Evolutionary conservation across 2,888 invertebrate species (phyloP), one percentile per base, ranked within the genome.

Genomic region (Temnothorax ravouxi): DNA sequence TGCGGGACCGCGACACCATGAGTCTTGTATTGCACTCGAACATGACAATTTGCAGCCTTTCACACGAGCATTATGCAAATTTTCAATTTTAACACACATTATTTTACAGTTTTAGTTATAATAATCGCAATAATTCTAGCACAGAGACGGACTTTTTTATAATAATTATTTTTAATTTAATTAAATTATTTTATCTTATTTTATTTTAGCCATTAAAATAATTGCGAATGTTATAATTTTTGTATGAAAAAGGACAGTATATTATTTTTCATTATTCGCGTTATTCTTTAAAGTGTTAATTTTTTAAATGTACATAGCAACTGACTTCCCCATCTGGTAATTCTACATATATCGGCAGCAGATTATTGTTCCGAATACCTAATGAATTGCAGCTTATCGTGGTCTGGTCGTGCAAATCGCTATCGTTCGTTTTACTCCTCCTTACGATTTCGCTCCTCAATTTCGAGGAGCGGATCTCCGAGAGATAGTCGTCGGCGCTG

Each of bases 101-200:
- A 38, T 41, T 64, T 29, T 47, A 1, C 5, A 13, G 4, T 56
- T 44, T 38, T 34, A 38, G 9, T 38, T 21, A 41, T 15, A 18
- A 50, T 44, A 77, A 67, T 56, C 56, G 15, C 15, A 34, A 47
- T 18, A 59, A 71, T 61, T 1, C 5, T 8, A 0, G 8, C 11
- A 18, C 9, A 38, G 25, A 52, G 47, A 21, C 3, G 34, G 11
- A 15, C 8, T 47, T 41, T 80, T 71, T 4, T 38, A 18, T 47
- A 21, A 79, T 47, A 56, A 67, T 66, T 54, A 25, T 1, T 34
- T 34, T 34, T 34, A 34, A 38, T 75, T 34, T 13, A 21, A 64
- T 29, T 76, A 25, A 64, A 66, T 77, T 77, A 29, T 59, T 59
- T n/a, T n/a, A n/a, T n/a, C n/a, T n/a, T n/a, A n/a, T n/a, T n/a